Evolutionary conservation across 2,797 vertebrate species (phyloP).

Genomic region (Anableps anableps): DNA sequence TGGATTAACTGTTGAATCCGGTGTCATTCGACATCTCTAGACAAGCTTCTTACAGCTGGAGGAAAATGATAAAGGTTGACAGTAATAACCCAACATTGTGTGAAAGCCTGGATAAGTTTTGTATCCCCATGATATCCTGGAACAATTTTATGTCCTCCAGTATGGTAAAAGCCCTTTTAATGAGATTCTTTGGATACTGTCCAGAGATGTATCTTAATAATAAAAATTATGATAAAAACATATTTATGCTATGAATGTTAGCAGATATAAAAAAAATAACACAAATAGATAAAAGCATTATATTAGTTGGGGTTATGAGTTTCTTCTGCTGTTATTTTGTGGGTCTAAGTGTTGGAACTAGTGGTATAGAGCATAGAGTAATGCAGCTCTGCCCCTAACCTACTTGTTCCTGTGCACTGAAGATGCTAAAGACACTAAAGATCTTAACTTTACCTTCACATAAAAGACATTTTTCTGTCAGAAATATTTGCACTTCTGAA

Average conservation of each 20-base stretch:
- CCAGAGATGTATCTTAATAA: background rate
- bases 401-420: background rate
- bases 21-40: conserved; percentile 71
- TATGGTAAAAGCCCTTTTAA: background rate
- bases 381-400: background rate
- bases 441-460: too few relatives aligned
- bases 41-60: conserved; percentile 60
- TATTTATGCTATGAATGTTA: background rate
- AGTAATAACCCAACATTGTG: conserved; percentile 40
- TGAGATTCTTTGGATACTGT: background rate
- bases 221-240: background rate
- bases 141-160: conserved; percentile 14
- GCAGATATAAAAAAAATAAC: background rate
- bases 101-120: conserved; percentile 24
- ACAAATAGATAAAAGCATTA: background rate
- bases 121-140: conserved; percentile 43
- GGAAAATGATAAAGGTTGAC: conserved; percentile 53
- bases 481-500: too few relatives aligned
- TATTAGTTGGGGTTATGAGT: background rate
- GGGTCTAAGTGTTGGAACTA: too few relatives aligned
- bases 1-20: conserved; percentile 78
- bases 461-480: too few relatives aligned
- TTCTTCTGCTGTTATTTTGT: background rate
- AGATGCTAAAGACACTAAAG: too few relatives aligned
- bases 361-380: background rate